Evolutionary conservation across 2,888 invertebrate genomes (phyloP), one percentile per base, ranked within the genome.

Genomic region (Amorpha juglandis): DNA sequence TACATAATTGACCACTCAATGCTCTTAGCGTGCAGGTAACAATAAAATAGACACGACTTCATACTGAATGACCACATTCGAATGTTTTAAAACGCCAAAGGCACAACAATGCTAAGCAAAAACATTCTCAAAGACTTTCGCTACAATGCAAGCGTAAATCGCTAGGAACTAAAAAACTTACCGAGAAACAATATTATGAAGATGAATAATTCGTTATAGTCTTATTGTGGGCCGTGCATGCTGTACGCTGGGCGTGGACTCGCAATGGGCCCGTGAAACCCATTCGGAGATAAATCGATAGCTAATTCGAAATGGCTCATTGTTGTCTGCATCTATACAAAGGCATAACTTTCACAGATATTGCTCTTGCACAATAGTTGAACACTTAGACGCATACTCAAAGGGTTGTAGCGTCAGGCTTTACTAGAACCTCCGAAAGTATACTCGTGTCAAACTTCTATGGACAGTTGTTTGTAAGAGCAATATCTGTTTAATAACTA

Each of bases 281-380:
- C 85, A 83, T 87, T 86, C 81, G 81, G 81, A 88, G 90, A 90
- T 91, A 91, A 89, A 90, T 90, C 89, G 88, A 90, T 87, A 82
- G 90, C 89, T 92, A 91, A 92, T 92, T 91, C 86, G 82, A 86
- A 92, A 91, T 86, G 84, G 89, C 84, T 86, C 83, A 92, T 92
- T 92, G 92, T 91, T 91, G 91, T 92, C 88, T 90, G 87, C 82
- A 78, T 79, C 81, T 78, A 78, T 83, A 89, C 89, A 91, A 92
- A 90, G 89, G 87, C 86, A 84, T 86, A 87, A 88, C 90, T 90
- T 91, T 89, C 87, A 81, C 82, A 86, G 83, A 86, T 86, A 86
- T 87, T 83, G 80, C 81, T 74, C 76, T 79, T 78, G 79, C 83
- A 88, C 90, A 91, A 89, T 89, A 75, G 77, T 73, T 72, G 71